Conservation (phyloP, 2,888 invertebrate species). For the Drosophila colorata region DNA sequence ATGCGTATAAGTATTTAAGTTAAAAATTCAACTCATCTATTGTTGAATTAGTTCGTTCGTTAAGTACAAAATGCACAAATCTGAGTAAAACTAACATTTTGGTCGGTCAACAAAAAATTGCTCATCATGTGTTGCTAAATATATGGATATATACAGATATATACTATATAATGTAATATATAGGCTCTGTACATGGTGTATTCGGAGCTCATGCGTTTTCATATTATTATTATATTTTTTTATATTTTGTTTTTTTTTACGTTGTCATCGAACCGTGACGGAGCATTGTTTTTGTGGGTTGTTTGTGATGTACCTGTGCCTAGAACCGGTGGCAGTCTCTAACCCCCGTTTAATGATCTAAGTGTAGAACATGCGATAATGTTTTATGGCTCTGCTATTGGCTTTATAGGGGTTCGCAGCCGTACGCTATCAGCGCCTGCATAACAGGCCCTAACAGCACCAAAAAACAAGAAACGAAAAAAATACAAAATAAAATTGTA, state of each 20-base stretch:
- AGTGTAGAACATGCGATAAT: slow-evolving; percentile 78
- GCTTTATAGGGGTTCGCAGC: slow-evolving; percentile 67
- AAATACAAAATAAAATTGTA: slow-evolving; percentile 1
- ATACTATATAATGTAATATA: slow-evolving; percentile 32
- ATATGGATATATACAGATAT: slow-evolving; percentile 7
- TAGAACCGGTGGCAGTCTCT: slow-evolving; percentile 23
- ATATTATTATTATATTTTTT: slow-evolving; percentile 29
- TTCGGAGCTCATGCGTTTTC: slow-evolving; percentile 43
- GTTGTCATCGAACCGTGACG: slow-evolving; percentile 77
- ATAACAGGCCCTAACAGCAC: slow-evolving; percentile 41
- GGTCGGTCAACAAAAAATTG: slow-evolving; percentile 36
- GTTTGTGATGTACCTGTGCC: slow-evolving; percentile 66
- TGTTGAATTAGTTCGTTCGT: slow-evolving; percentile 23
- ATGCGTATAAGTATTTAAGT: too few relatives aligned
- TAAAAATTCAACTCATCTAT: slow-evolving; percentile 19
- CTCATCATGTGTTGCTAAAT: slow-evolving; percentile 12
- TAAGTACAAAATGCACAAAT: slow-evolving; percentile 2
- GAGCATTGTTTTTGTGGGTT: slow-evolving; percentile 52
- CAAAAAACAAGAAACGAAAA: slow-evolving; percentile 10
- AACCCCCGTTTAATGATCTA: slow-evolving; percentile 75
- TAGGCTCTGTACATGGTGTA: slow-evolving; percentile 32
- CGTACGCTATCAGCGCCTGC: slow-evolving; percentile 62
- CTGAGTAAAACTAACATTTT: slow-evolving; percentile 44
- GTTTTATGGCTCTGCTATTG: slow-evolving; percentile 59
- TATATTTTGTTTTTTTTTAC: slow-evolving; percentile 43